Conservation (phyloP, 1,140 invertebrate species). For the Meloidogyne floridensis region DNA sequence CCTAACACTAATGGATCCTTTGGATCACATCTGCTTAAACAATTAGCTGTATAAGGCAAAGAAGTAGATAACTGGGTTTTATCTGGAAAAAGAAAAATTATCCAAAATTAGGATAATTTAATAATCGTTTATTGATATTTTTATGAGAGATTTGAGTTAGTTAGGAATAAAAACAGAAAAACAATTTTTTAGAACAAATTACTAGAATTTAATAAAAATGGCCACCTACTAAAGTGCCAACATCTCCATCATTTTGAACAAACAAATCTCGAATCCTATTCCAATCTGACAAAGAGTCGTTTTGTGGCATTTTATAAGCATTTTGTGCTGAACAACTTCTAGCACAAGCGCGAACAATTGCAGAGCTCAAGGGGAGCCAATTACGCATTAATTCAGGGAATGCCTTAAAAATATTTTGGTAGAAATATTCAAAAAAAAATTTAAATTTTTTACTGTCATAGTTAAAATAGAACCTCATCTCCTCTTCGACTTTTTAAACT, state of each 20-base stretch:
- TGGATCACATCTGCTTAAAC: conserved; percentile 35
- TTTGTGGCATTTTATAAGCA: conserved; percentile 39
- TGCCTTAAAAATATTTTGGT: conserved; percentile 38
- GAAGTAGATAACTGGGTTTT: neutral
- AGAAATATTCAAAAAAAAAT: no score
- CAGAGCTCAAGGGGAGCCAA: conserved; percentile 50
- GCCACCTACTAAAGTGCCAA: neutral
- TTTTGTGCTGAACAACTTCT: conserved; percentile 39
- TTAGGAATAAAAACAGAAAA: neutral
- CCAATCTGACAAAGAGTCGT: conserved; percentile 18
- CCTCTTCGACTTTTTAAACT: conserved; percentile 39
- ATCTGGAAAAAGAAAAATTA: neutral
- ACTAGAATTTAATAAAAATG: neutral
- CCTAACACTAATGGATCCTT: conserved; percentile 14
- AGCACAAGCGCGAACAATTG: conserved; percentile 44
- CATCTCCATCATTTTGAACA: neutral
- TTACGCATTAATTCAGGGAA: conserved; percentile 60
- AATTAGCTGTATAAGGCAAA: conserved; percentile 1
- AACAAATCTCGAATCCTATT: conserved; percentile 13
- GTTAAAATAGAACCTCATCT: conserved; percentile 34
- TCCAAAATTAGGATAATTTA: no score
- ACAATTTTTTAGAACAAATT: conserved; percentile 30
- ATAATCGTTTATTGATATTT: no score
- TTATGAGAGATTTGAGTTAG: no score
- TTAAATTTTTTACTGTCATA: neutral